Conservation (phyloP, 2,113 vertebrate genomes). For the Rhizomys pruinosus region DNA sequence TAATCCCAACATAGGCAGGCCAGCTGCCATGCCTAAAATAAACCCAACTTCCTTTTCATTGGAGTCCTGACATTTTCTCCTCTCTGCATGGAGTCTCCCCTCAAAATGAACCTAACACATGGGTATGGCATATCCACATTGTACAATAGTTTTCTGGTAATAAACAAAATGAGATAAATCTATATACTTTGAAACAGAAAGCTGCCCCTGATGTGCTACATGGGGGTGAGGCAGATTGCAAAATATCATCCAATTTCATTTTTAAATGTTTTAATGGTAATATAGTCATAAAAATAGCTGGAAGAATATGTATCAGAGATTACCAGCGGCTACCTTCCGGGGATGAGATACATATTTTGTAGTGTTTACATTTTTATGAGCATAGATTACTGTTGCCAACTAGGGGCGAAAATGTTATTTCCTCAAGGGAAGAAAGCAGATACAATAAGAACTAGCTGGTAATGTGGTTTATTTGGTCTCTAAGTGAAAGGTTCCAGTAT, state of each 20-base stretch:
- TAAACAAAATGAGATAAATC: background rate
- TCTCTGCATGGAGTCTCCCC: no score
- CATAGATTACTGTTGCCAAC: constrained; percentile 20
- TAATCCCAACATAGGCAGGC: no score
- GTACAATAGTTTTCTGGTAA: constrained; percentile 20
- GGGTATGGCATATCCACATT: background rate
- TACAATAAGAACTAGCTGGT: background rate
- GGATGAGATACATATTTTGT: background rate
- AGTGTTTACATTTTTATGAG: constrained; percentile 44
- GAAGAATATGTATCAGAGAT: background rate
- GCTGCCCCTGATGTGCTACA: background rate
- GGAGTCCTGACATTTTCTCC: no score
- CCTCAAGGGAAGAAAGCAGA: background rate
- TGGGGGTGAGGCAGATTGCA: background rate
- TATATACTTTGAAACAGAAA: background rate
- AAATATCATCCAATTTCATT: background rate
- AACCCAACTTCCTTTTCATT: no score
- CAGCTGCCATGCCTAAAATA: no score
- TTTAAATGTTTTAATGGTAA: constrained; percentile 43
- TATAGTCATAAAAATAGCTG: constrained; percentile 40
- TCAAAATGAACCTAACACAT: no score
- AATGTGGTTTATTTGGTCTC: background rate
- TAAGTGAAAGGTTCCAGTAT: background rate
- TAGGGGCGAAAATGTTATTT: background rate
- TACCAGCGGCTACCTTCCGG: background rate